Percentiles rank a stretch among this genome's conserved stretches.
phyloP scores from a whole-genome alignment of 2,113 vertebrate genomes.

The Uropsilus gracilis region DNA sequence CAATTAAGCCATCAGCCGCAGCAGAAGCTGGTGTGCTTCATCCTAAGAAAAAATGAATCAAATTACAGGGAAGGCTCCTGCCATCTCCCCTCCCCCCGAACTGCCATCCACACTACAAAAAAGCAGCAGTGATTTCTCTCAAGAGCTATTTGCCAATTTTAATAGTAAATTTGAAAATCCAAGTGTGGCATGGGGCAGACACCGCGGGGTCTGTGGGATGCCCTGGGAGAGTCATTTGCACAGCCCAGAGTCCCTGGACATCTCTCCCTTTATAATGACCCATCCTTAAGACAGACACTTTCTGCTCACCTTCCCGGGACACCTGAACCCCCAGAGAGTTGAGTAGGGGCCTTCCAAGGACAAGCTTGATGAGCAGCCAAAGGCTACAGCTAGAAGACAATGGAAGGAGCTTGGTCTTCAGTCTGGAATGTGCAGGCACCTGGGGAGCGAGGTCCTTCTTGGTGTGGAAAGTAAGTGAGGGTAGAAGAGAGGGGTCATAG shows the following conservation, averaged over 20 bases:
- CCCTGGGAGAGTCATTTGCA: neutral
- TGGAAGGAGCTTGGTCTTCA: neutral
- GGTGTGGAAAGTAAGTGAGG: too few relatives aligned
- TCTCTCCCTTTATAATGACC: neutral
- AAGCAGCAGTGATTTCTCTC: constrained; percentile 21
- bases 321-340: neutral
- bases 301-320: neutral
- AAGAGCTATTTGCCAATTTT: constrained; percentile 56
- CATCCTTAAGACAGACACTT: neutral
- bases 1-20: constrained; percentile 71
- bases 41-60: constrained; percentile 65
- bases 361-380: neutral
- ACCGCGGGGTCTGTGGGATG: neutral
- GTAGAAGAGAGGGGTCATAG: neutral
- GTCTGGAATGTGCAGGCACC: neutral
- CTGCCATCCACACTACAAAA: neutral
- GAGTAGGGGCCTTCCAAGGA: neutral
- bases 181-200: neutral
- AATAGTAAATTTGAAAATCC: constrained; percentile 48
- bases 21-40: neutral
- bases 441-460: neutral
- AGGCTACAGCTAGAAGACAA: neutral
- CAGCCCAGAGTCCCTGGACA: neutral
- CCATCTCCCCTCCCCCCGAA: neutral
- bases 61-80: constrained; percentile 47